Conservation (phyloP, 2,888 invertebrate genomes). For the Argyresthia goedartella region DNA sequence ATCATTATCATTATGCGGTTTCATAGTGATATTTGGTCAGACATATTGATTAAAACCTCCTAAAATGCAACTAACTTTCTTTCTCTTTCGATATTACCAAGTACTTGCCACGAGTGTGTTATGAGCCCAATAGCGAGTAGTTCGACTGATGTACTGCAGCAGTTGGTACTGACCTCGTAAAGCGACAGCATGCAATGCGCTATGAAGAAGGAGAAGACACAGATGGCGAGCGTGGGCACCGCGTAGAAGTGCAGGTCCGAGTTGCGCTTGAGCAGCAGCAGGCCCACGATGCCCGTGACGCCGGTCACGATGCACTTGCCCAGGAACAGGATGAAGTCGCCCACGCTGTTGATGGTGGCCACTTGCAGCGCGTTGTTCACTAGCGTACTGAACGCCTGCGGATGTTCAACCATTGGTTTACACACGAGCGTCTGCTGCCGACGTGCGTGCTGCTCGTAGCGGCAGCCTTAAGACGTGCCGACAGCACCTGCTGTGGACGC, state of each 20-base stretch:
- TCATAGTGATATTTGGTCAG: no score
- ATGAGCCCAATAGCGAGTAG: no score
- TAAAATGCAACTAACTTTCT: no score
- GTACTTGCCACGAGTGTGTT: no score
- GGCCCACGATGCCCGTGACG: constrained; percentile 82
- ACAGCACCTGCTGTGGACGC: no score
- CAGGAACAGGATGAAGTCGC: constrained; percentile 92
- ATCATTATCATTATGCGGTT: no score
- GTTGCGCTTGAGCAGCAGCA: constrained; percentile 81
- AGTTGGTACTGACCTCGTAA: constrained; percentile 80
- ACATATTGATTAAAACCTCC: no score
- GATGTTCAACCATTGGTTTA: no score
- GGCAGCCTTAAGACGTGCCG: no score
- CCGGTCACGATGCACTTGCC: constrained; percentile 87
- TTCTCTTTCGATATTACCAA: no score
- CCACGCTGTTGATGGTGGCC: constrained; percentile 92
- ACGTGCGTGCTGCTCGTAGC: no score
- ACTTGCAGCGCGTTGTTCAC: constrained; percentile 88
- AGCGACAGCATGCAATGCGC: constrained; percentile 93
- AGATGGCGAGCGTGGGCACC: constrained; percentile 86
- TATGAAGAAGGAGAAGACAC: constrained; percentile 90
- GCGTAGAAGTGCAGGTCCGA: constrained; percentile 85
- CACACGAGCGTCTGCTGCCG: no score
- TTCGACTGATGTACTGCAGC: background rate
- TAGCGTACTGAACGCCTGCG: constrained; percentile 88